Conservation (phyloP, 2,888 invertebrate species). For the Eupithecia insigniata region DNA sequence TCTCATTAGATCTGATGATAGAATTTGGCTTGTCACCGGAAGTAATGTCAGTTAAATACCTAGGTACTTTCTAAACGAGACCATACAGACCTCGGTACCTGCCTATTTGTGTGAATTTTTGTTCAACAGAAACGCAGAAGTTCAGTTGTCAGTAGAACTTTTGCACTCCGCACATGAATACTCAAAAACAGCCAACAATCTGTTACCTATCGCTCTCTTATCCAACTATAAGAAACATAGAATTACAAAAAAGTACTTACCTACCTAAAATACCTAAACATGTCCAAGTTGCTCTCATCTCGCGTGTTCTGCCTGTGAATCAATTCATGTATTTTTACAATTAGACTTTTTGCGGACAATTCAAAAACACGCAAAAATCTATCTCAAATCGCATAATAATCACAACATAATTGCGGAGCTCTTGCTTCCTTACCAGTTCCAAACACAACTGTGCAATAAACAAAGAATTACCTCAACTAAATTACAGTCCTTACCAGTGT, state of each 20-base stretch:
- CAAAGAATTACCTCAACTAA: slow-evolving; percentile 14
- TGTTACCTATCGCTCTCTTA: not conserved
- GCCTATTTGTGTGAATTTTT: too few species aligned
- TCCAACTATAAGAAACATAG: not conserved
- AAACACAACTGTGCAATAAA: slow-evolving; percentile 5
- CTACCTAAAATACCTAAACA: not conserved
- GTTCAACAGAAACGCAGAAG: too few species aligned
- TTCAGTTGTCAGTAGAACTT: too few species aligned
- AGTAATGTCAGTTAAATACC: not conserved
- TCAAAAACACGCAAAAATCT: slow-evolving; percentile 9
- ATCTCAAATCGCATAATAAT: slow-evolving; percentile 10
- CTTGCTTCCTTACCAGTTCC: not conserved
- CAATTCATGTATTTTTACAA: not conserved
- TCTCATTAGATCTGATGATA: slow-evolving; percentile 3
- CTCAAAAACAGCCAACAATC: not conserved
- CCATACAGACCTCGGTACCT: not conserved
- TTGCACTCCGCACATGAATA: too few species aligned
- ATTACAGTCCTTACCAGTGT: slow-evolving; percentile 27
- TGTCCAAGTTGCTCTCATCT: not conserved
- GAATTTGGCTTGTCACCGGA: slow-evolving; percentile 3
- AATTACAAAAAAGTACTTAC: not conserved
- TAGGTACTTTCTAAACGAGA: not conserved
- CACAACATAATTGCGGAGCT: not conserved
- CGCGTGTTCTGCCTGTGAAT: not conserved
- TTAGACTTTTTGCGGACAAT: not conserved